Base-by-base conservation (phyloP, 1,140 invertebrate species). In the Zaprionus camerounensis region DNA sequence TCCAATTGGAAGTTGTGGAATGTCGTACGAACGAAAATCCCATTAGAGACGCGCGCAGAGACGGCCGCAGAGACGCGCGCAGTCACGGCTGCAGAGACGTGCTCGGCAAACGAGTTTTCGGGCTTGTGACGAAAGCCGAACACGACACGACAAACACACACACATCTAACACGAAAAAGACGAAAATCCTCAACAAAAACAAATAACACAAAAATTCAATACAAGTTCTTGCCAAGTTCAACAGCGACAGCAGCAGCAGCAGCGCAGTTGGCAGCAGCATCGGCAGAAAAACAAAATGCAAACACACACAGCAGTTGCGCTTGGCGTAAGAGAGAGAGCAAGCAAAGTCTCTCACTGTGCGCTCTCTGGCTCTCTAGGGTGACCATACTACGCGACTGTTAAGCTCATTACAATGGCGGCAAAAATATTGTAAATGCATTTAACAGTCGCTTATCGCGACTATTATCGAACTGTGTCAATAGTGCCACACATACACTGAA, bases 181-280 rank as follows among this genome's bases (percentile, higher is more conserved):
- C 41, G 41, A 46, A 46, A 46, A 46, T 46, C 41, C 41, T 46
- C 41, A 46, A 61, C 36, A 61, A 73, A 57, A 59, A 57, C 56
- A 79, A 81, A 74, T 59, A 69, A 68, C 67, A 58, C 69, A 22
- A 62, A 70, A 71, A 83, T 76, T 81, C 78, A 87, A 88, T 88
- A 79, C 72, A 75, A 75, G 75, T 79, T 77, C 75, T 77, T 34
- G 63, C 81, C 85, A 88, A 88, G 84, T 88, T 88, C 85, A 88
- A 78, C 78, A 76, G 24, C 44, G 38, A 53, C 55, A 49, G 15
- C 53, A 58, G 70, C 56, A 61, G 62, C 41, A 46, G 22, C 13
- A 57, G 55, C 28, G 38, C 22, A 6, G 38, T 41, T n/a, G 38
- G n/a, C 38, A 11, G 41, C 41, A 17, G 41, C 41, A 15, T 11